Percentiles rank a stretch among this genome's conserved stretches.
These are phyloP conservation scores for Agonopterix arenella DNA, from an alignment of 2,888 invertebrate genomes.

Conservation along the genomic window DNA sequence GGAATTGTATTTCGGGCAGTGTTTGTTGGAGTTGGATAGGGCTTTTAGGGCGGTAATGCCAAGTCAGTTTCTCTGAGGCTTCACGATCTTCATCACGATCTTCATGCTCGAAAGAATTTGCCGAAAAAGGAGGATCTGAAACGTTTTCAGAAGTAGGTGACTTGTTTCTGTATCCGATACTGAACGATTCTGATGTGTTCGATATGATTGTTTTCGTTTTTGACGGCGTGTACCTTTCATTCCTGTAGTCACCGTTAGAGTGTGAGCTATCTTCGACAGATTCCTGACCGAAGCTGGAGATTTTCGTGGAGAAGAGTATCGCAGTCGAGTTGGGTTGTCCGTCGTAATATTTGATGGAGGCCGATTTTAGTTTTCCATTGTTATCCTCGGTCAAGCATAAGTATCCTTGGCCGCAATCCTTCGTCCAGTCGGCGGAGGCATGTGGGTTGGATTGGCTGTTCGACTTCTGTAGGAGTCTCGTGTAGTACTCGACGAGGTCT, in stretches of 20 bases:
- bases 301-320: slow-evolving; percentile 70
- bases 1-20: slow-evolving; percentile 68
- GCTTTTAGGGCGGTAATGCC: slow-evolving; percentile 65
- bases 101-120: slow-evolving; percentile 46
- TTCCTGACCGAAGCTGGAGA: slow-evolving; percentile 71
- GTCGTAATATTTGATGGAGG: slow-evolving; percentile 62
- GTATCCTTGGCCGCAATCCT: slow-evolving; percentile 62
- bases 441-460: slow-evolving; percentile 43
- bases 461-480: slow-evolving; percentile 44
- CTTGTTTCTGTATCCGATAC: slow-evolving; percentile 57
- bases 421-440: slow-evolving; percentile 44
- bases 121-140: slow-evolving; percentile 42
- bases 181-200: slow-evolving; percentile 59
- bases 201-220: slow-evolving; percentile 63
- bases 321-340: slow-evolving; percentile 56
- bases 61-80: slow-evolving; percentile 54
- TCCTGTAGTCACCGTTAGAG: slow-evolving; percentile 58
- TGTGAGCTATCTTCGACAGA: slow-evolving; percentile 51
- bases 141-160: slow-evolving; percentile 61
- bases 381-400: slow-evolving; percentile 54
- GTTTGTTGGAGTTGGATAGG: slow-evolving; percentile 47
- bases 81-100: slow-evolving; percentile 36
- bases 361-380: slow-evolving; percentile 53
- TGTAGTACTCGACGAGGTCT: slow-evolving; percentile 59
- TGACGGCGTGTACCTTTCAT: slow-evolving; percentile 63